Conservation (phyloP, 2,113 vertebrate species). For the Emydocephalus ijimae region DNA sequence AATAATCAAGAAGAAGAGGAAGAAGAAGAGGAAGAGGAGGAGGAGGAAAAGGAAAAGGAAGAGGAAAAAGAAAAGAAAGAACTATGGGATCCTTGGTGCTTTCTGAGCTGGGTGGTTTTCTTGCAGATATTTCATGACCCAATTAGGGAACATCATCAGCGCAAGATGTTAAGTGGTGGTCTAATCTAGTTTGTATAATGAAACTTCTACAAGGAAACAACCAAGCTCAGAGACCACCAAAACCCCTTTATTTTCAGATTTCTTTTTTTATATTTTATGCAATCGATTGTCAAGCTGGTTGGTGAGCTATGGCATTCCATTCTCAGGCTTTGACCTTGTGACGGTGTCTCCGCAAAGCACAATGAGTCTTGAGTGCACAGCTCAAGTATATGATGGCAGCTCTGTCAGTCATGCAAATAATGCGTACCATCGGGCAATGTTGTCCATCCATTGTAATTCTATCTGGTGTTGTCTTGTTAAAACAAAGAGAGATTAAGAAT, state of each 20-base stretch:
- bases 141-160: not conserved
- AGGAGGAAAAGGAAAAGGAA: accelerated
- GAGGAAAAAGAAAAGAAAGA: accelerated
- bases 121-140: not conserved
- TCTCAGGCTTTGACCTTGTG: too few species aligned
- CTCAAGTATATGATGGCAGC: too few species aligned
- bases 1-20: too few species aligned
- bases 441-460: not conserved
- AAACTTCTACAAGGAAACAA: too few species aligned
- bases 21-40: accelerated
- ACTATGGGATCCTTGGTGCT: not conserved
- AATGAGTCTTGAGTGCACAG: too few species aligned
- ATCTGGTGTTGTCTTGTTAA: not conserved
- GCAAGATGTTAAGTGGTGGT: too few species aligned
- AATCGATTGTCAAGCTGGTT: not conserved
- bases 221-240: not conserved
- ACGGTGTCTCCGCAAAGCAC: too few species aligned
- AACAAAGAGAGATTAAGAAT: not conserved
- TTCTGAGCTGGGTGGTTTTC: not conserved
- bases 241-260: not conserved
- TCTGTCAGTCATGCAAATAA: not conserved
- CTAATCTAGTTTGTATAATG: too few species aligned
- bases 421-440: not conserved
- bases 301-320: too few species aligned
- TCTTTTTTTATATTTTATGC: not conserved